phyloP scores from a whole-genome alignment of 35 echinoderm and acorn worm species.

The Lytechinus variegatus region DNA sequence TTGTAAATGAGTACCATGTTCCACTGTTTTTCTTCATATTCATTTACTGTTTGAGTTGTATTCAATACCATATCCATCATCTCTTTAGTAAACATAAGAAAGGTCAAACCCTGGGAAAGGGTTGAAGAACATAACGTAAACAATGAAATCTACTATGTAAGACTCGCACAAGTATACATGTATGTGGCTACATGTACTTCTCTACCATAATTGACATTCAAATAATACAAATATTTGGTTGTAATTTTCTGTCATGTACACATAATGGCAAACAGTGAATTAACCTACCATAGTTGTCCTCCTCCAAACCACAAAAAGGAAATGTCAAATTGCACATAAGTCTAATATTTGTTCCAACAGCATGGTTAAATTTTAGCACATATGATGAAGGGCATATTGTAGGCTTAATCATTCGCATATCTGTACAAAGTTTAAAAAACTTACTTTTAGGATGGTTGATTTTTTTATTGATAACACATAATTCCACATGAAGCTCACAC shows the following conservation, averaged over 20 bases:
- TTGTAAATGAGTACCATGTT: neutral
- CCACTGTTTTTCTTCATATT: neutral
- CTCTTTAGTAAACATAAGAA: neutral
- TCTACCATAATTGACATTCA: neutral
- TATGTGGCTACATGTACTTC: neutral
- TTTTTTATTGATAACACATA: too few species aligned
- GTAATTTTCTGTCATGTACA: neutral
- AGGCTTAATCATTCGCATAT: neutral
- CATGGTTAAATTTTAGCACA: neutral
- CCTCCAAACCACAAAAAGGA: neutral
- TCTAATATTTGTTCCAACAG: neutral
- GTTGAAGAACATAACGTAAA: neutral
- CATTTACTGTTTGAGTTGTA: neutral
- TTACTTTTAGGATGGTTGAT: neutral
- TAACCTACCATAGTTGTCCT: neutral
- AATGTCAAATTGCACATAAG: neutral
- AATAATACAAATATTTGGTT: neutral
- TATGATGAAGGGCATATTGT: neutral
- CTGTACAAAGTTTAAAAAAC: neutral
- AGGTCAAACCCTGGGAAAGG: neutral
- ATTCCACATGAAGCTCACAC: too few species aligned
- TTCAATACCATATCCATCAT: neutral
- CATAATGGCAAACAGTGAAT: neutral
- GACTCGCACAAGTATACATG: neutral
- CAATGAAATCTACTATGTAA: neutral